phyloP scores from a whole-genome alignment of 2,888 invertebrate species.

The Amaurobius ferox region DNA sequence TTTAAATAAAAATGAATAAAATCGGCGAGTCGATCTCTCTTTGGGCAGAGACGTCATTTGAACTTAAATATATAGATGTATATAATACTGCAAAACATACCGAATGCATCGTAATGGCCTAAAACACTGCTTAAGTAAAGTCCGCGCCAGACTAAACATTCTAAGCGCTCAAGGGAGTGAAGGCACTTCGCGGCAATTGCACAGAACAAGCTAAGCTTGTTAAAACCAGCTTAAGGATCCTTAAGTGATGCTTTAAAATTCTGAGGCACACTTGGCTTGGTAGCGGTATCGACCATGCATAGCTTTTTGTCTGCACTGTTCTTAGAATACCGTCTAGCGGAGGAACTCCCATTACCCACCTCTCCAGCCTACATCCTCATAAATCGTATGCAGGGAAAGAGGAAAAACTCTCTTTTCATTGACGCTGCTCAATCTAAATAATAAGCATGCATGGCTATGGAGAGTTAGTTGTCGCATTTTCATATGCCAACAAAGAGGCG shows the following conservation, averaged over 20 bases:
- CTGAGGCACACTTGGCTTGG: neutral
- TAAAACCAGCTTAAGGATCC: constrained; percentile 11
- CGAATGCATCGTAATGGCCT: too few relatives aligned
- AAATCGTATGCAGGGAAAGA: neutral
- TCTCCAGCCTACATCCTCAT: neutral
- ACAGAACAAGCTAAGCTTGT: constrained; percentile 19
- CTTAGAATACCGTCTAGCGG: constrained; percentile 20
- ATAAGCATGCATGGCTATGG: neutral
- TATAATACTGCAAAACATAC: too few relatives aligned
- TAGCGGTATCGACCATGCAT: neutral
- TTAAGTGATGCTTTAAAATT: neutral
- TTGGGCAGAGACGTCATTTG: too few relatives aligned
- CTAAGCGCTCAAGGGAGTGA: neutral
- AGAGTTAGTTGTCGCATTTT: neutral
- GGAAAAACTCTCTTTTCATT: neutral
- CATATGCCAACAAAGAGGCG: constrained; percentile 33
- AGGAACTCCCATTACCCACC: neutral
- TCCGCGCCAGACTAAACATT: neutral
- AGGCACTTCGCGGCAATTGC: neutral
- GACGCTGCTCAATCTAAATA: constrained; percentile 9
- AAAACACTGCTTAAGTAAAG: too few relatives aligned
- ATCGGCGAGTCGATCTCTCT: too few relatives aligned
- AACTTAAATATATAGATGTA: too few relatives aligned
- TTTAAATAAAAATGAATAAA: too few relatives aligned
- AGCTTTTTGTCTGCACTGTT: constrained; percentile 17